Base-by-base conservation (phyloP, 2,797 vertebrate genomes). In the Rallus crepitans region DNA sequence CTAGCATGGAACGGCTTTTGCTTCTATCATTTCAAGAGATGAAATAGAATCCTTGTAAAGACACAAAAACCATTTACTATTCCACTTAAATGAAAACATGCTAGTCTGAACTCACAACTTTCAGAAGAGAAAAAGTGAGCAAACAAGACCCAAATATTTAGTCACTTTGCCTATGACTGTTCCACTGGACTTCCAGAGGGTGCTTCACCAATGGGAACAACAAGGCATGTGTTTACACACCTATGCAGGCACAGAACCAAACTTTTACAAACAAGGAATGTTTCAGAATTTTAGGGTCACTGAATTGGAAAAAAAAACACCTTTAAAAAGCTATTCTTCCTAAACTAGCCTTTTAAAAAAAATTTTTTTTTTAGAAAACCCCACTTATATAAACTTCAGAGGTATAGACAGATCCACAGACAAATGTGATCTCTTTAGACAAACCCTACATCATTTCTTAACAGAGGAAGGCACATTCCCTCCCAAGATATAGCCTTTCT, bases 1-100 rank as follows among this genome's bases (percentile, higher is more conserved):
- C 69, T 0, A 77, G 47, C 53, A 91, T 15, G 25, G n/a, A 83
- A 85, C 14, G 4, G 47, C 47, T 82, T 91, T 85, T 82, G 63
- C 68, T 91, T 52, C 45, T 23, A 31, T 61, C 16, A 56, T 82
- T 90, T 90, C 86, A 80, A 76, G 61, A 87, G 37, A 82, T 55
- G 42, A 94, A 85, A 96, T 40, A 15, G 27, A 96, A 96, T 23
- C 73, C 66, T 81, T 53, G 20, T 79, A 72, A 80, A 59, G 33
- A 63, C 27, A 52, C n/a, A 85, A 60, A 60, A 65, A 80, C n/a
- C 12, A 82, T 84, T 92, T 80, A 64, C 53, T 87, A 31, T 61
- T 56, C 55, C 13, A 30, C 45, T 90, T 66, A 19, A 3, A 93
- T 93, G 71, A 79, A 20, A 75, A 93, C 24, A 30, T 8, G 59